These are phyloP conservation scores for Chymomyza procnemis DNA, from an alignment of 2,888 invertebrate species.

Conservation along the genomic window DNA sequence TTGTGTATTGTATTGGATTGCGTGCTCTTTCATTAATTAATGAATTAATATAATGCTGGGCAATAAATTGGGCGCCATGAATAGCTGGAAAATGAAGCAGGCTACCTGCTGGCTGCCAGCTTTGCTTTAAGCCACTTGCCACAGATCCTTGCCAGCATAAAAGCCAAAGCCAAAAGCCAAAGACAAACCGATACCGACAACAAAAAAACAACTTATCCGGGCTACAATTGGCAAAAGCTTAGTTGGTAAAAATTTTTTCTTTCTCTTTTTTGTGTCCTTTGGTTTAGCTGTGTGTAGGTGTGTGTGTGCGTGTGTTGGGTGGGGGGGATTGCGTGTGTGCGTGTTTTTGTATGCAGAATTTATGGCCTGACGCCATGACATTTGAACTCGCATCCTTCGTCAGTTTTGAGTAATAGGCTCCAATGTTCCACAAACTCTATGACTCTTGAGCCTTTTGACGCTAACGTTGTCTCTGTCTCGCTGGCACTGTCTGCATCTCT, in stretches of 20 bases:
- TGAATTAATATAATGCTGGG: conserved; percentile 43
- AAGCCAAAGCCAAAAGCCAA: conserved; percentile 23
- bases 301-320: conserved; percentile 5
- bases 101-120: neutral
- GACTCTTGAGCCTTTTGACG: conserved; percentile 30
- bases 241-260: neutral
- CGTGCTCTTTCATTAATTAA: conserved; percentile 52
- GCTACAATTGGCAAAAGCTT: conserved; percentile 7
- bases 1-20: neutral
- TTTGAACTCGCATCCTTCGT: conserved; percentile 63
- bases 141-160: neutral
- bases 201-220: conserved; percentile 16
- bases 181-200: conserved; percentile 19
- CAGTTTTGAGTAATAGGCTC: conserved; percentile 30
- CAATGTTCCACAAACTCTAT: conserved; percentile 15
- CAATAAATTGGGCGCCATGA: conserved; percentile 54
- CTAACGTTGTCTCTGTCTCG: neutral
- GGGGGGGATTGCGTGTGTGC: neutral
- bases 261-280: neutral
- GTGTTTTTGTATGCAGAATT: conserved; percentile 40
- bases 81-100: neutral
- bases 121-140: neutral
- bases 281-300: neutral
- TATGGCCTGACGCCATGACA: conserved; percentile 54
- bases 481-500: neutral